Conservation (phyloP, 2,888 invertebrate genomes). For the Macropis europaea region DNA sequence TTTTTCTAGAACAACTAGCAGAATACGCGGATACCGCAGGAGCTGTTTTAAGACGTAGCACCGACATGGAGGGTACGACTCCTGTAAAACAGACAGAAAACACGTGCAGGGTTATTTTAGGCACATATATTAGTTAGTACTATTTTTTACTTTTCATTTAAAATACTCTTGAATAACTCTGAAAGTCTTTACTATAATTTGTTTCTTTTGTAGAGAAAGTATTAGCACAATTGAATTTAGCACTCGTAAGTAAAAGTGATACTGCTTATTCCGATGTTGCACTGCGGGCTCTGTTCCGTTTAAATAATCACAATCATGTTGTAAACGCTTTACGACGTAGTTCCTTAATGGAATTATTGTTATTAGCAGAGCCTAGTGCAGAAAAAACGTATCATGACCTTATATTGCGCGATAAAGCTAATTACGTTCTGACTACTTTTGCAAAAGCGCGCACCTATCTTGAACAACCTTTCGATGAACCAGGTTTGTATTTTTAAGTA, state of each 20-base stretch:
- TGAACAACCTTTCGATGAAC: constrained; percentile 74
- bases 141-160: neutral
- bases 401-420: constrained; percentile 70
- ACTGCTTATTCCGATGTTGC: constrained; percentile 91
- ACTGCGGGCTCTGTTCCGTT: constrained; percentile 92
- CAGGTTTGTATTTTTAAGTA: constrained; percentile 65
- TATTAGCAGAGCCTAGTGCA: constrained; percentile 91
- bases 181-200: neutral
- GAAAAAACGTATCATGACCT: constrained; percentile 93
- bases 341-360: constrained; percentile 90
- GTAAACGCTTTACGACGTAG: constrained; percentile 94
- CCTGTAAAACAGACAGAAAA: constrained; percentile 81
- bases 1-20: constrained; percentile 93
- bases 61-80: constrained; percentile 81
- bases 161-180: neutral
- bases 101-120: constrained; percentile 85
- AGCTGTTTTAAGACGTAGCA: constrained; percentile 81
- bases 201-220: constrained; percentile 86
- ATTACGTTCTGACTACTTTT: constrained; percentile 75
- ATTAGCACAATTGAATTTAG: constrained; percentile 93
- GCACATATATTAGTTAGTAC: constrained; percentile 89
- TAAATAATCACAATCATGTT: constrained; percentile 97
- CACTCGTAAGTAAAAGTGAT: constrained; percentile 94
- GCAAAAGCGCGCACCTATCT: constrained; percentile 72
- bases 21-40: constrained; percentile 90